A percentile compares a stretch with the other conserved stretches of the same genome.
Conservation (phyloP, 2,113 vertebrate species). For the Ranitomeya variabilis region DNA sequence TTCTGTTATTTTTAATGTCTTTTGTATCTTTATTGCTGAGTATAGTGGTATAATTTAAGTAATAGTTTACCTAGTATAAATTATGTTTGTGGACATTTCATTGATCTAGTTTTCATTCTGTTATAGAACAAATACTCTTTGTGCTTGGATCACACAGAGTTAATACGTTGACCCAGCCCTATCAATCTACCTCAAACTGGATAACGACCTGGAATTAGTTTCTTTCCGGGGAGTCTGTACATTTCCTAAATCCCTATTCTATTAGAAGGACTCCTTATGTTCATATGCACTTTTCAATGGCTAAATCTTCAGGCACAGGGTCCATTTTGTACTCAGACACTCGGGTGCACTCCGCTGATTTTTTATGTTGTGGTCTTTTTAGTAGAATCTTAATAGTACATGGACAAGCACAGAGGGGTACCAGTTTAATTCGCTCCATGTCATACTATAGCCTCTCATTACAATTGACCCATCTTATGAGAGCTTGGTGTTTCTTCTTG, state of each 20-base stretch:
- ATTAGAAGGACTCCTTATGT: slow-evolving; percentile 97
- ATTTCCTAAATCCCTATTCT: slow-evolving; percentile 91
- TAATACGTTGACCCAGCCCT: slow-evolving; percentile 98
- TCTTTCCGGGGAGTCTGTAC: slow-evolving; percentile 99
- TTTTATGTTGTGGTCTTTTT: slow-evolving; percentile 81
- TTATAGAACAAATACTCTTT: slow-evolving; percentile 91
- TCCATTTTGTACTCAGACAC: slow-evolving; percentile 73
- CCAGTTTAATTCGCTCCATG: slow-evolving; percentile 69
- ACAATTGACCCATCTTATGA: slow-evolving; percentile 88
- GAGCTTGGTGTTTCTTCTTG: slow-evolving; percentile 80
- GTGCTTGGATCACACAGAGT: slow-evolving; percentile 87
- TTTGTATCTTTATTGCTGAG: not conserved
- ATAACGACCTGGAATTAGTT: slow-evolving; percentile 99
- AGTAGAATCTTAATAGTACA: slow-evolving; percentile 79
- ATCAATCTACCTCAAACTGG: slow-evolving; percentile 99
- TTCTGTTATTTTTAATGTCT: not conserved
- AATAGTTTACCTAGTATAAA: not conserved
- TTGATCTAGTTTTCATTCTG: not conserved
- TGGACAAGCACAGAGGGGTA: slow-evolving; percentile 79
- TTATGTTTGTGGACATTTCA: not conserved
- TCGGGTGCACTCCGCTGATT: slow-evolving; percentile 80
- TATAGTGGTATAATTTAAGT: not conserved
- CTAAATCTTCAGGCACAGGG: slow-evolving; percentile 86
- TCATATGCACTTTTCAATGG: slow-evolving; percentile 79
- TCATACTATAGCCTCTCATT: slow-evolving; percentile 80